Evolutionary conservation across 2,888 invertebrate species (phyloP), one percentile per base, ranked within the genome.

Genomic region (Strigamia maritima): DNA sequence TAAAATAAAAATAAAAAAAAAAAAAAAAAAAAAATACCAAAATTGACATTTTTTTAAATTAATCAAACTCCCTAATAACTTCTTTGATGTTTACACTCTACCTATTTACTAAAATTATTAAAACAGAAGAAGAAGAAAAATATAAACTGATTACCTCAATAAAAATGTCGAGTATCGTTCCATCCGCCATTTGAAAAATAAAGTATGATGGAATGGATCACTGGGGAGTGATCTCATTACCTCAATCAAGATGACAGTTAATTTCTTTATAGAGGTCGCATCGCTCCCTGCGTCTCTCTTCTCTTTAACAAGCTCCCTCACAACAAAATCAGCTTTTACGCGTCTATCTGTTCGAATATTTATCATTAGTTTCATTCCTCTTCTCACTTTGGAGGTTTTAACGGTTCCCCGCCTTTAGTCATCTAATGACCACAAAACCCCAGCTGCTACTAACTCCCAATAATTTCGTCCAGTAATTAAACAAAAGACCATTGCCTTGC

Each of bases 241-340:
- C 49, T 49, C 49, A 49, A 49, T 49, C 49, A 49, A 49, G 49
- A 49, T 49, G 49, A 49, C 49, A 49, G 49, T 49, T 49, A 49
- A 49, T 49, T 49, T 49, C 49, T 49, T 49, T 49, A 49, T 49
- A 19, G 49, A 49, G 49, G 49, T 49, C 49, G 49, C n/a, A 31
- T 31, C 31, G 31, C 49, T 49, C n/a, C 49, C 49, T 44, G 6
- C 49, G n/a, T 49, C 19, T 6, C n/a, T 49, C 49, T 10, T 49
- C 19, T n/a, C 49, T 31, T 31, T 31, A 31, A 31, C 49, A 49
- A 40, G 8, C 44, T 44, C 16, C 14, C 16, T 2, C 2, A 4
- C 10, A 35, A 10, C 35, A 35, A 40, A 40, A 40, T 40, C 40
- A 40, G 40, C 40, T 40, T 40, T 49, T 49, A 19, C 7, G 3